These are phyloP conservation scores for Australoheros scitulus DNA, from an alignment of 2,113 vertebrate genomes.

Conservation along the genomic window DNA sequence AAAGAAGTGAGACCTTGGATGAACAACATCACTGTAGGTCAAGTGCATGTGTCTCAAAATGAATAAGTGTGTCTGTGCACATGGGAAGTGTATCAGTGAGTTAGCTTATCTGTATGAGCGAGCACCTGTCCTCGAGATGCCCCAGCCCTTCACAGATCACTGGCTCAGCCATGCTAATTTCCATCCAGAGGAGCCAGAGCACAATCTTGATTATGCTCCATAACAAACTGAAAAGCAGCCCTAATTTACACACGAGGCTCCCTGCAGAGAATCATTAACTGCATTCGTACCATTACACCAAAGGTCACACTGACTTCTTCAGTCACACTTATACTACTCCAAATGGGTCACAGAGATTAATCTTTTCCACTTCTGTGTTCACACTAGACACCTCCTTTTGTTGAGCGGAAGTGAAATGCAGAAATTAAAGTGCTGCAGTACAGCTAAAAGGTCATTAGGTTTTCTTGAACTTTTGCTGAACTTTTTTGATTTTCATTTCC, in stretches of 20 bases:
- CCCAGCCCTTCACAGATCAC: constrained; percentile 73
- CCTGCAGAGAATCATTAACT: constrained; percentile 72
- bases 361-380: constrained; percentile 36
- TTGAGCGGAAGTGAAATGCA: constrained; percentile 30
- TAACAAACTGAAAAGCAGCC: constrained; percentile 68
- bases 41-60: not conserved
- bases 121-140: constrained; percentile 52
- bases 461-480: constrained; percentile 13
- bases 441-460: constrained; percentile 34
- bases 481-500: not conserved
- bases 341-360: constrained; percentile 57
- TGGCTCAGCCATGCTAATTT: constrained; percentile 66
- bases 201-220: constrained; percentile 69
- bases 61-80: constrained; percentile 8
- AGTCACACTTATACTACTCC: constrained; percentile 44
- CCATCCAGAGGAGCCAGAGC: constrained; percentile 55
- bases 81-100: constrained; percentile 33
- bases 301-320: constrained; percentile 73
- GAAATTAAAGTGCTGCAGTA: constrained; percentile 53
- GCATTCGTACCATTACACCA: constrained; percentile 52
- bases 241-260: constrained; percentile 64
- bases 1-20: not conserved
- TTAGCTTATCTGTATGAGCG: constrained; percentile 60
- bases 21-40: constrained; percentile 17
- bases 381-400: constrained; percentile 30